Evolutionary conservation across 2,113 vertebrate genomes (phyloP).

Genomic region (Rhodinocichla rosea): DNA sequence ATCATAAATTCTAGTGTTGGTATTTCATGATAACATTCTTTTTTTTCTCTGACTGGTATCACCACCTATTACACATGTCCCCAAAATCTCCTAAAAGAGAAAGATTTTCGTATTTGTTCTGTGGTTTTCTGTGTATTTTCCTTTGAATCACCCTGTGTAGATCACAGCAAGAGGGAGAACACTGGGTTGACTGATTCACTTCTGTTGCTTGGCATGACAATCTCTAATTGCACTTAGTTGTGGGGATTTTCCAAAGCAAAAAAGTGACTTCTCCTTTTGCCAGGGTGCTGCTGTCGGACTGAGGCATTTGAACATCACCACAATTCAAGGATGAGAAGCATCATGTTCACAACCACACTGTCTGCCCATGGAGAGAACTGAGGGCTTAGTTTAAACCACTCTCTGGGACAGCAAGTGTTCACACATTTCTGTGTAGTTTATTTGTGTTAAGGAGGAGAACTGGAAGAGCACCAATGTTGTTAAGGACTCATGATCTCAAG

Average conservation of each 20-base stretch:
- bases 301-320: not conserved
- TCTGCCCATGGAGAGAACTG: not conserved
- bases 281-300: not conserved
- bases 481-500: not conserved
- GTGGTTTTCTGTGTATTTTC: not conserved
- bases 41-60: not conserved
- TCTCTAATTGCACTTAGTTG: not conserved
- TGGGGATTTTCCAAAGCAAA: constrained; percentile 49
- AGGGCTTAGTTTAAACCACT: not conserved
- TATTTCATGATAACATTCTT: not conserved
- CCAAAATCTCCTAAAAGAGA: not conserved
- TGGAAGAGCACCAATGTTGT: not conserved
- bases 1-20: not conserved
- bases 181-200: not conserved
- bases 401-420: not conserved
- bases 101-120: not conserved
- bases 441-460: not conserved
- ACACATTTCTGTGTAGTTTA: not conserved
- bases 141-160: not conserved
- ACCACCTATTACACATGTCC: not conserved
- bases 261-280: constrained; percentile 16
- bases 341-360: not conserved
- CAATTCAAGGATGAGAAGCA: not conserved
- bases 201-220: not conserved
- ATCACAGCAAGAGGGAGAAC: not conserved